phyloP scores from a whole-genome alignment of 2,113 vertebrate species.

The Laterallus jamaicensis region DNA sequence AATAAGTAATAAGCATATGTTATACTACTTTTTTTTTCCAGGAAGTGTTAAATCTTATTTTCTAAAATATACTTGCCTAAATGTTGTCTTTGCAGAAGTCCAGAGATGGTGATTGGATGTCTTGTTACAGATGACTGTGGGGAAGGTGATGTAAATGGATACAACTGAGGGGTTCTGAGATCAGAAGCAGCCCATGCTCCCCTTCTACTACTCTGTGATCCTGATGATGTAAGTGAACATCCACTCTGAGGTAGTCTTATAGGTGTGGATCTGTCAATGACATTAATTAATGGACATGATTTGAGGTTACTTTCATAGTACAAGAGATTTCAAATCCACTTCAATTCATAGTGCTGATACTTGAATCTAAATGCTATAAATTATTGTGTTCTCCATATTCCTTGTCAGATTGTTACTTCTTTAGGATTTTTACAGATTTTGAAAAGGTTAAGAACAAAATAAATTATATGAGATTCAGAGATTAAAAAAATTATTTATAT shows the following conservation, averaged over 20 bases:
- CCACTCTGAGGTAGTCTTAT: slow-evolving; percentile 14
- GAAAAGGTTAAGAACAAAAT: neutral
- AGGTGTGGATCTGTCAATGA: slow-evolving; percentile 59
- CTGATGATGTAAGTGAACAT: neutral
- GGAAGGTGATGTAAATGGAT: slow-evolving; percentile 3
- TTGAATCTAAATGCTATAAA: neutral
- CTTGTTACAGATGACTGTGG: slow-evolving; percentile 1
- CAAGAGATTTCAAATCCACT: neutral
- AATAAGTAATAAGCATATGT: neutral
- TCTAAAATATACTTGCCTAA: slow-evolving; percentile 50
- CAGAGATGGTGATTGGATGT: slow-evolving; percentile 68
- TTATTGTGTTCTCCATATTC: neutral
- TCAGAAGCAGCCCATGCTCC: neutral
- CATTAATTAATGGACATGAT: neutral
- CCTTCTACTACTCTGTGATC: neutral
- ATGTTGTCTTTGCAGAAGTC: slow-evolving; percentile 68
- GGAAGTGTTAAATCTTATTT: neutral
- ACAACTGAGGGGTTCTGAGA: slow-evolving; percentile 19
- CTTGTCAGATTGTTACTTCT: neutral
- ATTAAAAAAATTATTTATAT: neutral
- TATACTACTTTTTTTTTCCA: neutral
- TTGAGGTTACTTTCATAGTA: neutral
- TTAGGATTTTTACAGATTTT: neutral
- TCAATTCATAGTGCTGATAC: neutral
- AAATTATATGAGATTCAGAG: neutral